phyloP scores from a whole-genome alignment of 2,113 vertebrate species.

The Labeo catla region DNA sequence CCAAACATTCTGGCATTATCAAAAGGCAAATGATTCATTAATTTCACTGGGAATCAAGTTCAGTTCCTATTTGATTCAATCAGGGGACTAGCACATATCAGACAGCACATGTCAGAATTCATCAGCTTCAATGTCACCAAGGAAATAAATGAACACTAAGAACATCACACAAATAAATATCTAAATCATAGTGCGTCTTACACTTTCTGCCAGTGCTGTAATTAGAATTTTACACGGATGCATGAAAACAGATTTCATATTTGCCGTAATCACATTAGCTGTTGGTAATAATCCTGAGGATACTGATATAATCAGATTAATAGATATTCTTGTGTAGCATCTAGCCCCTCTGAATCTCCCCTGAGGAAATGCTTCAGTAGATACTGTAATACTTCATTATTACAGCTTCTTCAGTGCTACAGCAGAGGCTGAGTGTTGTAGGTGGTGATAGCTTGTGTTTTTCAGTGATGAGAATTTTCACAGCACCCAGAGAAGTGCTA shows the following conservation, averaged over 20 bases:
- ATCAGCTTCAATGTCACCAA: conserved; percentile 48
- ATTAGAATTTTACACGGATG: conserved; percentile 56
- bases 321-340: neutral
- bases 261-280: conserved; percentile 33
- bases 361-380: neutral
- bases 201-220: conserved; percentile 32
- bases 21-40: neutral
- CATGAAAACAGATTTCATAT: conserved; percentile 42
- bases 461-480: conserved; percentile 16
- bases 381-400: conserved; percentile 4
- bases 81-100: neutral
- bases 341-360: neutral
- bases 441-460: neutral
- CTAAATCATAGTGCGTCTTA: neutral
- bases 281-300: conserved; percentile 1
- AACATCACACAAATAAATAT: conserved; percentile 40
- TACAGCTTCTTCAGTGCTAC: neutral
- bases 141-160: conserved; percentile 37
- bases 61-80: conserved; percentile 9
- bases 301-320: conserved; percentile 32
- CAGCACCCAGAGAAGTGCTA: conserved; percentile 2
- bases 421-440: neutral
- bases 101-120: conserved; percentile 54
- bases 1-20: neutral
- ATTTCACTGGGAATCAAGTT: conserved; percentile 15